Base-by-base conservation (phyloP, 2,113 vertebrate genomes). In the Raja brachyura region DNA sequence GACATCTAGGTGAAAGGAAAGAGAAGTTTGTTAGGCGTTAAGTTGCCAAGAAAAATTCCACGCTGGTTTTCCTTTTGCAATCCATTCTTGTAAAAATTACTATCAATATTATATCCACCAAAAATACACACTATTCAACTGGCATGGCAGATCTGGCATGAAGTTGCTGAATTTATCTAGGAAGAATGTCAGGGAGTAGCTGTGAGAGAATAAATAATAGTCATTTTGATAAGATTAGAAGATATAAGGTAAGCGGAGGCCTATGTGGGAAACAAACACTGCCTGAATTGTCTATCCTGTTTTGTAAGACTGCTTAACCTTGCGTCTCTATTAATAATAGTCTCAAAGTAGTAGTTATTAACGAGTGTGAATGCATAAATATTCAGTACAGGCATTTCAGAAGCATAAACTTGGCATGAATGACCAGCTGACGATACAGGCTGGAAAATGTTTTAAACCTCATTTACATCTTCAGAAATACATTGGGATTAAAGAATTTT, bases 381-480 rank as follows among this genome's bases (percentile, higher is more conserved):
- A 92, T 25, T 70, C 86, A 68, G 61, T 31, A 6, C 61, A 90
- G 66, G 31, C 16, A 5, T 90, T 33, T 39, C 14, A 10, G 9
- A 66, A 73, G 68, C 70, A 39, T 14, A 54, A 48, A 28, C 48
- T 73, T 54, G 73, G 20, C 22, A 73, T 28, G 48, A 74, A 18
- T 92, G 11, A 68, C 68, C 39, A 74, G 31, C 68, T 73, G 39
- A 54, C 10, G 59, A 61, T 63, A 31, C 28, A 92, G 33, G 20
- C 66, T 92, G 63, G 73, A 74, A 33, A 48, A 73, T 20, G 70
- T 92, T 92, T 28, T 48, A 39, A 92, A 70, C 63, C 39, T 73
- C 90, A 92, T 73, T 92, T 74, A 73, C 39, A 54, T 25, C 90
- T 92, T 68, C 66, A 73, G 28, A 48, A 92, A 33, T 74, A 28